Evolutionary conservation across 1,140 invertebrate genomes (phyloP).

Genomic region (Brachionus paranguensis): DNA sequence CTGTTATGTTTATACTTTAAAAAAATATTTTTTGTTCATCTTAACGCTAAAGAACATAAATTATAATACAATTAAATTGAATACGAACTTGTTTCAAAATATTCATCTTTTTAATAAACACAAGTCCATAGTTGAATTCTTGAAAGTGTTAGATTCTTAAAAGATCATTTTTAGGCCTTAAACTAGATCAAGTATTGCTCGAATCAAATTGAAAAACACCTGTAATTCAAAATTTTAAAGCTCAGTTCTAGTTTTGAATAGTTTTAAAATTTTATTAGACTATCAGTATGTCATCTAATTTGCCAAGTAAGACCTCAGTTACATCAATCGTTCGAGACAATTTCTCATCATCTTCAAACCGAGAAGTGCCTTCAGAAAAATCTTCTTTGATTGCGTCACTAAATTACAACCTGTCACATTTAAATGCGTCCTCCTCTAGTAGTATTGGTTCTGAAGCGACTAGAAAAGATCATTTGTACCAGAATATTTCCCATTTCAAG

Average conservation of each 20-base stretch:
- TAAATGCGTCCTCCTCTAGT: not conserved
- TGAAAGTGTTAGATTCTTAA: not conserved
- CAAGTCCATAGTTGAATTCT: not conserved
- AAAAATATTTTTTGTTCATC: not conserved
- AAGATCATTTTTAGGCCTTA: not conserved
- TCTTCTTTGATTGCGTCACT: not conserved
- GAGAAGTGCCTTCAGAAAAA: not conserved
- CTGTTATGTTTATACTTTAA: not conserved
- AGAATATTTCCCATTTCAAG: conserved; percentile 25
- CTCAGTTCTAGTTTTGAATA: not conserved
- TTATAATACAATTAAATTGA: not conserved
- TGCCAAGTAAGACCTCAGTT: not conserved
- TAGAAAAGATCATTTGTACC: not conserved
- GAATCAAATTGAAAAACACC: not conserved
- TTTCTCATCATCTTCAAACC: not conserved
- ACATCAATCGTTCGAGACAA: not conserved
- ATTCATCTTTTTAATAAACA: not conserved
- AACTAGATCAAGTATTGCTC: not conserved
- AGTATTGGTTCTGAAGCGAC: not conserved
- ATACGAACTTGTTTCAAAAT: not conserved
- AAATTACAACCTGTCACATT: not conserved
- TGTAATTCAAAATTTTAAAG: not conserved
- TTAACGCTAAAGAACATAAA: not conserved
- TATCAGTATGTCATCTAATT: not conserved
- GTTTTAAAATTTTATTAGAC: not conserved